Percentiles rank a stretch among this genome's conserved stretches.
Evolutionary conservation across 2,888 invertebrate genomes (phyloP).

Genomic region (Drosophila paucipuncta): DNA sequence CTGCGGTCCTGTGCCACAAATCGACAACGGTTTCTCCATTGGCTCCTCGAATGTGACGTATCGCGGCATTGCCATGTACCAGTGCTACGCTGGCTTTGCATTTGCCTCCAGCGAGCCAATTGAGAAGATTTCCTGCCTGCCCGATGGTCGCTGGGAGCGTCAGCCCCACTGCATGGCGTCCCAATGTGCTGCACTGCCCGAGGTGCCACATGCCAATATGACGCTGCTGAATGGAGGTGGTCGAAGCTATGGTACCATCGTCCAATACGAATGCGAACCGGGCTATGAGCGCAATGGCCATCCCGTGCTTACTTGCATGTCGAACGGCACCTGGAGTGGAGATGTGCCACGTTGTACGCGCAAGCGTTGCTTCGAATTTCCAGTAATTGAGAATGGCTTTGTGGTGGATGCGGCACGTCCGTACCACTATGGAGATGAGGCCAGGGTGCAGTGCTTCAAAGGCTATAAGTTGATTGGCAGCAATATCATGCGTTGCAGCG

Average conservation of each 20-base stretch:
- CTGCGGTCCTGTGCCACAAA: constrained; percentile 98
- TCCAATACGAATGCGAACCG: constrained; percentile 95
- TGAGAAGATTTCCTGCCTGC: constrained; percentile 94
- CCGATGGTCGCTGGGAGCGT: constrained; percentile 96
- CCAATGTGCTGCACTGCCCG: constrained; percentile 94
- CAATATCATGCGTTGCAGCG: constrained; percentile 93
- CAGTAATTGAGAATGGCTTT: constrained; percentile 94
- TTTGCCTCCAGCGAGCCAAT: constrained; percentile 95
- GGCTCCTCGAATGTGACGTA: constrained; percentile 98
- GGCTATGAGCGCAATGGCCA: constrained; percentile 95
- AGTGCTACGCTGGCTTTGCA: constrained; percentile 98
- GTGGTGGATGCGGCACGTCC: constrained; percentile 91
- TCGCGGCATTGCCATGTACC: constrained; percentile 96
- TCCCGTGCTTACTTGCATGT: constrained; percentile 96
- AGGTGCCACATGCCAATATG: constrained; percentile 94
- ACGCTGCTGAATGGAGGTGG: constrained; percentile 95
- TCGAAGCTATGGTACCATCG: constrained; percentile 96
- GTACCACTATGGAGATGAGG: constrained; percentile 95
- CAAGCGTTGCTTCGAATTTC: constrained; percentile 87
- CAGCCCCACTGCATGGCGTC: constrained; percentile 96
- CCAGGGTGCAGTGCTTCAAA: constrained; percentile 95
- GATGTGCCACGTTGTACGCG: constrained; percentile 94
- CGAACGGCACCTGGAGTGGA: constrained; percentile 97
- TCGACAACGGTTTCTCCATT: constrained; percentile 98
- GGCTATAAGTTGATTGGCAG: constrained; percentile 94